Conservation (phyloP, 2,888 invertebrate species). For the Gandaritis pyraliata region DNA sequence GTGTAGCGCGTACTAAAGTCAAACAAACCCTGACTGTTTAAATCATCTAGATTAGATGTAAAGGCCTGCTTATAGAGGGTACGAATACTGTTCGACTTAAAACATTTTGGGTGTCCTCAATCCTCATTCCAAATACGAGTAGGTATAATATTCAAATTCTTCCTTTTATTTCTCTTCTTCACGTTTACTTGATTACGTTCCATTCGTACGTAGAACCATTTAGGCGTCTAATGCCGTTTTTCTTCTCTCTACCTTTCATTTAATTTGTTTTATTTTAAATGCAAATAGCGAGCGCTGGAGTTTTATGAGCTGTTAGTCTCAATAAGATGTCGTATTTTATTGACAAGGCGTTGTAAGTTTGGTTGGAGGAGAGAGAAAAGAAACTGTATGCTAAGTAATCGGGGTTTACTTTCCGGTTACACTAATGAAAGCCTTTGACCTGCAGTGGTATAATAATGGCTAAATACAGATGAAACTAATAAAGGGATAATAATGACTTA, state of each 20-base stretch:
- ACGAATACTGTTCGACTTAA: conserved; percentile 37
- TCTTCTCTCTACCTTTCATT: conserved; percentile 36
- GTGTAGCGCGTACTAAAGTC: too few relatives aligned
- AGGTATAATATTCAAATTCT: conserved; percentile 34
- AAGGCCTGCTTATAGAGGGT: conserved; percentile 26
- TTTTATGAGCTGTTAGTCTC: conserved; percentile 33
- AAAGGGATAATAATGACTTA: too few relatives aligned
- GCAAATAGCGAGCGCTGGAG: conserved; percentile 31
- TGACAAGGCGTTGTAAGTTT: neutral
- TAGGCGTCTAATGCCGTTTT: conserved; percentile 34
- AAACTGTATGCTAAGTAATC: too few relatives aligned
- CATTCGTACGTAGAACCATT: conserved; percentile 36
- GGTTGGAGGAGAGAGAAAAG: neutral
- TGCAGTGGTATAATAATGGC: too few relatives aligned
- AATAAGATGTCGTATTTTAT: conserved; percentile 25
- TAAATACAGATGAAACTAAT: too few relatives aligned
- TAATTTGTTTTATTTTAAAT: conserved; percentile 39
- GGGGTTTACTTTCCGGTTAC: too few relatives aligned
- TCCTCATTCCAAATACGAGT: conserved; percentile 28
- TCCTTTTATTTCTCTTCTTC: conserved; percentile 37
- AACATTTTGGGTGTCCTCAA: conserved; percentile 33
- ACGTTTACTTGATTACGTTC: conserved; percentile 40
- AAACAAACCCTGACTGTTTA: too few relatives aligned
- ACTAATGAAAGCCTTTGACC: too few relatives aligned
- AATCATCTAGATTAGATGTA: too few relatives aligned